These are phyloP conservation scores for Lasiurus cinereus DNA, from an alignment of 2,113 vertebrate genomes.

Conservation along the genomic window DNA sequence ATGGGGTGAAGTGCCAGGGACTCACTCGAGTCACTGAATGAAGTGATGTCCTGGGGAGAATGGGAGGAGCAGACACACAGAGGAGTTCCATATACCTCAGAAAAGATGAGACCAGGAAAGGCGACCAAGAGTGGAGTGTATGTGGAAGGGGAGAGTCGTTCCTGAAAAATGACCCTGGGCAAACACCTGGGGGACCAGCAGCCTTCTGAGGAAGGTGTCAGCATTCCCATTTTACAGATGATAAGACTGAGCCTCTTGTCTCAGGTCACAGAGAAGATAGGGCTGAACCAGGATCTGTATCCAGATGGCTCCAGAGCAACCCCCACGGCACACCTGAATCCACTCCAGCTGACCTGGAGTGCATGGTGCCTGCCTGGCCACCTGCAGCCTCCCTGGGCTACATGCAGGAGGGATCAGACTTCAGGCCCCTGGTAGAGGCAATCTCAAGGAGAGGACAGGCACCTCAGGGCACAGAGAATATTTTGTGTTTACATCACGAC, in stretches of 20 bases:
- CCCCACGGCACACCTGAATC: background rate
- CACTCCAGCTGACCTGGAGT: background rate
- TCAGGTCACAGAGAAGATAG: background rate
- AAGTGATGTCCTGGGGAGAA: background rate
- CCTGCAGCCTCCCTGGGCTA: background rate
- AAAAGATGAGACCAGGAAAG: background rate
- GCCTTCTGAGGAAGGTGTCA: background rate
- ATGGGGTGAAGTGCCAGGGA: background rate
- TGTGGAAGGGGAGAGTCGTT: accelerated
- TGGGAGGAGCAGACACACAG: background rate
- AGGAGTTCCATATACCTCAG: background rate
- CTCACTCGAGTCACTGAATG: background rate
- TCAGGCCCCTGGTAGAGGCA: background rate
- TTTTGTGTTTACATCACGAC: too few relatives aligned
- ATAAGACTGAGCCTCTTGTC: background rate
- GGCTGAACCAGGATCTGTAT: too few relatives aligned
- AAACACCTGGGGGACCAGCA: background rate
- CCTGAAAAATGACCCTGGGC: background rate
- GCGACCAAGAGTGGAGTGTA: background rate
- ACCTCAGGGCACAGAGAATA: background rate
- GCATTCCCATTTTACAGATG: background rate
- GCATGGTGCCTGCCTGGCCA: too few relatives aligned
- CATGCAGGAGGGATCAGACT: background rate
- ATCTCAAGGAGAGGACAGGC: background rate
- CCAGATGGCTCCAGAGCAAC: background rate